Evolutionary conservation across 2,888 invertebrate genomes (phyloP).

Genomic region (Thera britannica): DNA sequence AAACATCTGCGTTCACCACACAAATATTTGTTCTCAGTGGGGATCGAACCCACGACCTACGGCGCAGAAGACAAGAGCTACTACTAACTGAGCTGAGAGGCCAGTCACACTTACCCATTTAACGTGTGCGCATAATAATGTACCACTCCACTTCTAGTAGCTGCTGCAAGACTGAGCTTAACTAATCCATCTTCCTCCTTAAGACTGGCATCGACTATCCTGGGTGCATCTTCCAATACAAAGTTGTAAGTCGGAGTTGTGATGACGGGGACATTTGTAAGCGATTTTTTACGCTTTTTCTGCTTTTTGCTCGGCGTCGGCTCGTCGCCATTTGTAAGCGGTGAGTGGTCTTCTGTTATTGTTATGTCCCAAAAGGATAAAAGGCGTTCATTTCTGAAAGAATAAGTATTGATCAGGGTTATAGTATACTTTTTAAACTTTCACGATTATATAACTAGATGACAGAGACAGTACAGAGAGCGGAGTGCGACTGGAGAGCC

Average conservation of each 20-base stretch:
- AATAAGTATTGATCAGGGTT: neutral
- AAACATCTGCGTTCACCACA: too few species aligned
- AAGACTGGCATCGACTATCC: constrained; percentile 74
- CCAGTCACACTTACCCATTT: constrained; percentile 86
- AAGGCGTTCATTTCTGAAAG: constrained; percentile 74
- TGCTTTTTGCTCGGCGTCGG: constrained; percentile 66
- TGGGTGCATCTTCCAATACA: constrained; percentile 89
- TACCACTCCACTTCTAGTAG: constrained; percentile 91
- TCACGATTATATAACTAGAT: too few species aligned
- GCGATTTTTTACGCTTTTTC: constrained; percentile 66
- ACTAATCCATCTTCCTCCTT: constrained; percentile 79
- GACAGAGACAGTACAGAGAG: too few species aligned
- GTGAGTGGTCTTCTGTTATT: constrained; percentile 59
- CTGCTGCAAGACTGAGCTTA: constrained; percentile 78
- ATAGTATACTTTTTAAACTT: too few species aligned
- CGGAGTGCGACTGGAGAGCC: too few species aligned
- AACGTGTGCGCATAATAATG: constrained; percentile 91
- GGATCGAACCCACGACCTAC: too few species aligned
- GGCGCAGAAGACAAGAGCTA: too few species aligned
- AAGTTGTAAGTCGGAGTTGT: constrained; percentile 79
- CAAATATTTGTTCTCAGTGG: too few species aligned
- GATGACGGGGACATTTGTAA: constrained; percentile 41
- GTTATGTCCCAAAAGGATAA: constrained; percentile 79
- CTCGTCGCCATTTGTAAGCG: constrained; percentile 65
- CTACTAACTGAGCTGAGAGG: too few species aligned